Percentiles rank a stretch among this genome's conserved stretches.
Evolutionary conservation across 2,888 invertebrate genomes (phyloP).

Genomic region (Hypsopygia costalis): DNA sequence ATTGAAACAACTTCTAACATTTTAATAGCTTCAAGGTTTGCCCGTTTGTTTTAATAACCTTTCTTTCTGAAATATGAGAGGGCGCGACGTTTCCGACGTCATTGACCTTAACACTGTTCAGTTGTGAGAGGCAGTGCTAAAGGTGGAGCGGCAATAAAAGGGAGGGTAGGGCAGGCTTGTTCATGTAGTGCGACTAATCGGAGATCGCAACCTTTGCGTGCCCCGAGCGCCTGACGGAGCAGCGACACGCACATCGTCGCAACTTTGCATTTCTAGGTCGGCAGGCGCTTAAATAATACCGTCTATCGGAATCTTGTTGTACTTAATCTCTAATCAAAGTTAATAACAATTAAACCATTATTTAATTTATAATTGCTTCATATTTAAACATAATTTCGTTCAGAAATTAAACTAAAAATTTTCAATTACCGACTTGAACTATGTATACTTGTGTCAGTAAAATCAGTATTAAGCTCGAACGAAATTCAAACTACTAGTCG

Average conservation of each 20-base stretch:
- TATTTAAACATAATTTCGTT: too few species aligned
- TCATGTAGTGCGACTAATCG: conserved; percentile 54
- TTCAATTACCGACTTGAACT: too few species aligned
- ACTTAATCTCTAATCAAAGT: too few species aligned
- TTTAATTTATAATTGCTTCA: too few species aligned
- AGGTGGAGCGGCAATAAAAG: conserved; percentile 59
- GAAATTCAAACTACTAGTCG: too few species aligned
- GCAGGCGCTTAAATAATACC: conserved; percentile 45
- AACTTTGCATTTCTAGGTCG: conserved; percentile 47
- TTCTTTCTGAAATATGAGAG: conserved; percentile 15
- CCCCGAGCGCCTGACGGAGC: conserved; percentile 54
- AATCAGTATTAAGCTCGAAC: too few species aligned
- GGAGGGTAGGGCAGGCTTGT: conserved; percentile 41
- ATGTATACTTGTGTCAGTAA: too few species aligned
- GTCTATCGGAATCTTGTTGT: conserved; percentile 8
- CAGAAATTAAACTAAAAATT: too few species aligned
- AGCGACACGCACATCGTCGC: conserved; percentile 48
- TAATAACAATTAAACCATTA: too few species aligned
- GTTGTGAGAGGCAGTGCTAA: conserved; percentile 37
- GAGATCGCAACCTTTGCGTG: conserved; percentile 71
- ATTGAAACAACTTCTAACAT: conserved; percentile 14
- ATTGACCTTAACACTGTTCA: conserved; percentile 57
- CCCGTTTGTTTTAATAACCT: conserved; percentile 9
- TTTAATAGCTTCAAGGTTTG: conserved; percentile 12
- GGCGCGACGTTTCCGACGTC: conserved; percentile 21